Base-by-base conservation (phyloP, 2,113 vertebrate species). In the Muscicapa adusta region DNA sequence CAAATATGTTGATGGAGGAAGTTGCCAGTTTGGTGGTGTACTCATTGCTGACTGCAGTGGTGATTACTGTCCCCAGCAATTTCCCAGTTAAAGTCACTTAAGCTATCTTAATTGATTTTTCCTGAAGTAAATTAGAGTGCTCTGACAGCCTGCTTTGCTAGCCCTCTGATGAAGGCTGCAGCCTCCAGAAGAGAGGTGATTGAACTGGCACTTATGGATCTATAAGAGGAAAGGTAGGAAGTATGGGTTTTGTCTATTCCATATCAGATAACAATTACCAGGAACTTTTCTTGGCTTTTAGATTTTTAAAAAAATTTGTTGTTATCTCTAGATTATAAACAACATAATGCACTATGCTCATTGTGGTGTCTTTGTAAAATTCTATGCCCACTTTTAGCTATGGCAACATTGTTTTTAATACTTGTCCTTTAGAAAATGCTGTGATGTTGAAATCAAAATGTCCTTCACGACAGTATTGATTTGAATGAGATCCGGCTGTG, bases 51-150 rank as follows among this genome's bases (percentile, higher is more conserved):
- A n/a, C 84, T 85, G 54, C 56, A 54, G 42, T 47, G 62, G 63
- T 62, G 58, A 90, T 93, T 83, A 86, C 58, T 80, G 79, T 77
- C 67, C 85, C 60, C 47, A 66, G 12, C 18, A 85, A 79, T 80
- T 85, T 90, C 58, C 51, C 51, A 22, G 43, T 58, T 91, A 75
- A 91, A 89, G 74, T 89, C 77, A 79, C 74, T 93, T 81, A 79
- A 70, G 40, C 18, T 82, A 53, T 82, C 62, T 81, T 91, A 79
- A 93, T 71, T 91, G 76, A 82, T 94, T 93, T 93, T 93, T 67
- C 51, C 88, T 85, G 67, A 95, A 73, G 71, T 88, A 90, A 85
- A 90, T 88, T 74, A 91, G 29, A 92, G 60, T 53, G 47, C 24
- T 90, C 40, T 61, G 74, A 79, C 25, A 72, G 58, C 57, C 67